Evolutionary conservation across 2,888 invertebrate species (phyloP).

Genomic region (Willowsia nigromaculata): DNA sequence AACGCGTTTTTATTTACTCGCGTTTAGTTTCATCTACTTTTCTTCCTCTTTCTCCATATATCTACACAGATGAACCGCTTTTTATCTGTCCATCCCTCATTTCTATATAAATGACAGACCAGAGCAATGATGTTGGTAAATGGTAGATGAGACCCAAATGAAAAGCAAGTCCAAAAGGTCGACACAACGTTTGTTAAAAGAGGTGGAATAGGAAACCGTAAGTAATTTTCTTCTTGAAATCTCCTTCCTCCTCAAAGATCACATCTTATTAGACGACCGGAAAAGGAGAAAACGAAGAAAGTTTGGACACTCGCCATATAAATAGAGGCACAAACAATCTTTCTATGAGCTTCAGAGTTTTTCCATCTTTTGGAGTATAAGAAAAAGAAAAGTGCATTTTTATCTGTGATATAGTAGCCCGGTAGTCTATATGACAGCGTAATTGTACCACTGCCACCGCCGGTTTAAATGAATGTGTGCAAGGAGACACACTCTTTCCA

Average conservation of each 20-base stretch:
- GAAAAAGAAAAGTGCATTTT: not conserved
- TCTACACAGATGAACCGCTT: constrained; percentile 24
- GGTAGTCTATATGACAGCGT: not conserved
- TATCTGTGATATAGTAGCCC: not conserved
- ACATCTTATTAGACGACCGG: constrained; percentile 58
- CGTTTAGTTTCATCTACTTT: constrained; percentile 47
- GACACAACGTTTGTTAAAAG: constrained; percentile 54
- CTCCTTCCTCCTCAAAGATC: constrained; percentile 66
- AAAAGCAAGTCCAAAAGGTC: constrained; percentile 58
- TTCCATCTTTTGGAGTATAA: not conserved
- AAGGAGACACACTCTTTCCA: constrained; percentile 30
- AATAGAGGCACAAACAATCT: constrained; percentile 61
- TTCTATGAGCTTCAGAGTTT: not conserved
- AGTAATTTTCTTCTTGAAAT: constrained; percentile 68
- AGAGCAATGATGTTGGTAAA: not conserved
- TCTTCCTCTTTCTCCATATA: not conserved
- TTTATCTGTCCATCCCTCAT: constrained; percentile 51
- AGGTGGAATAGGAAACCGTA: constrained; percentile 63
- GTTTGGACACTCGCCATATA: constrained; percentile 64
- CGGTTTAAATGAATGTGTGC: constrained; percentile 40
- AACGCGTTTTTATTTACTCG: constrained; percentile 8
- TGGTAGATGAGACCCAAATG: not conserved
- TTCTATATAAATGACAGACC: constrained; percentile 11
- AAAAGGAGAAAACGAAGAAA: constrained; percentile 38
- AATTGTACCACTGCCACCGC: constrained; percentile 17